Evolutionary conservation across 2,113 vertebrate species (phyloP).

Genomic region (Dasypus novemcinctus): DNA sequence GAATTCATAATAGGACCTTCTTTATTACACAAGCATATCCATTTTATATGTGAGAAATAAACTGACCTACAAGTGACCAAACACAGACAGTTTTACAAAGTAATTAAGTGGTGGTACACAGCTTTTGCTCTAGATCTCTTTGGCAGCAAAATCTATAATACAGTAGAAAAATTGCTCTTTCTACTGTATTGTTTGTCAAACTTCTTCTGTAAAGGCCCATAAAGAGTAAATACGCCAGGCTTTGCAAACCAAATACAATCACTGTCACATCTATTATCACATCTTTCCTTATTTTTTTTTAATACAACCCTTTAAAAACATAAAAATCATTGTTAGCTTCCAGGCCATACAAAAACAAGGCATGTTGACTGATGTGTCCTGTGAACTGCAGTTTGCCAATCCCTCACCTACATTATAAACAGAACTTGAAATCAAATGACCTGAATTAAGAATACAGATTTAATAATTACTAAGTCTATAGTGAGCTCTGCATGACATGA

Average conservation of each 20-base stretch:
- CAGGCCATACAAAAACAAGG: neutral
- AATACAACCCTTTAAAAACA: neutral
- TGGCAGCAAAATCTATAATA: neutral
- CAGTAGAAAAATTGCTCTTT: neutral
- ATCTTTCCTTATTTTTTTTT: neutral
- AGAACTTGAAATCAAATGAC: neutral
- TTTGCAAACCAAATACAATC: neutral
- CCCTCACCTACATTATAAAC: neutral
- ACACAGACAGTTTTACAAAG: neutral
- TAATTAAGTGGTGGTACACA: neutral
- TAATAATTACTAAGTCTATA: neutral
- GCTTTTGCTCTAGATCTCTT: neutral
- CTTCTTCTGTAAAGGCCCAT: neutral
- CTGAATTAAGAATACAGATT: neutral
- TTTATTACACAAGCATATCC: neutral
- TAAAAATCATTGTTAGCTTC: neutral
- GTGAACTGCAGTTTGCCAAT: neutral
- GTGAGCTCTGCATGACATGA: neutral
- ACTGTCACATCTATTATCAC: neutral
- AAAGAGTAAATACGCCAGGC: neutral
- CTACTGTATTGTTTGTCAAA: neutral
- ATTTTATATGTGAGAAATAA: neutral
- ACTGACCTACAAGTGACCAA: neutral
- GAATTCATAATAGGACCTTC: neutral
- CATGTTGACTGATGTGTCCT: neutral